phyloP scores from a whole-genome alignment of 2,888 invertebrate genomes.

The Lycocerus yunnanus region DNA sequence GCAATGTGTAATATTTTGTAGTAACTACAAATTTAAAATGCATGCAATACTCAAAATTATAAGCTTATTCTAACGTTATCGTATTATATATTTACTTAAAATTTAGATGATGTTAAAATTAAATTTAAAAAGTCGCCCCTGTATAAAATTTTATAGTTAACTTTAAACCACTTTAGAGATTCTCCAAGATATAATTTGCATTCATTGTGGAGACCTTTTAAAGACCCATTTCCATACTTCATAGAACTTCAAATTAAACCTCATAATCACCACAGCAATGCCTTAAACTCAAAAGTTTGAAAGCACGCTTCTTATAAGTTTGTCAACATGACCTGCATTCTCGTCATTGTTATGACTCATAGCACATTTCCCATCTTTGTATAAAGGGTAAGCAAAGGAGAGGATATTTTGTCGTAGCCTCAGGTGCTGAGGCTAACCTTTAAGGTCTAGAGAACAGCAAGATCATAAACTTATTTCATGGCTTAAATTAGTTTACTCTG shows the following conservation, averaged over 20 bases:
- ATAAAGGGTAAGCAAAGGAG: slow-evolving; percentile 9
- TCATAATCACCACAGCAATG: slow-evolving; percentile 29
- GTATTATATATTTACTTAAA: not conserved
- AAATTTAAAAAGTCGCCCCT: not conserved
- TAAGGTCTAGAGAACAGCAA: slow-evolving; percentile 6
- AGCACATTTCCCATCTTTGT: slow-evolving; percentile 13
- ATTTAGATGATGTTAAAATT: not conserved
- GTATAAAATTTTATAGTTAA: not conserved
- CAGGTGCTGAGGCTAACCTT: slow-evolving; percentile 22
- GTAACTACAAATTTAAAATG: too few relatives aligned
- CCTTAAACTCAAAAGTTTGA: slow-evolving; percentile 25
- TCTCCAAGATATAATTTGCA: not conserved
- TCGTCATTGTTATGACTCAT: slow-evolving; percentile 22
- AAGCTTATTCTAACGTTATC: too few relatives aligned
- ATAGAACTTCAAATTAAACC: slow-evolving; percentile 28
- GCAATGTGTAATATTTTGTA: too few relatives aligned
- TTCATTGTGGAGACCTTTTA: not conserved
- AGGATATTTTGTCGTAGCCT: slow-evolving; percentile 15
- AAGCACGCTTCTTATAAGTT: slow-evolving; percentile 17
- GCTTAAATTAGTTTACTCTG: slow-evolving; percentile 11
- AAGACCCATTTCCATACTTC: slow-evolving; percentile 20
- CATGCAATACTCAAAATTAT: too few relatives aligned
- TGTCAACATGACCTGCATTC: slow-evolving; percentile 32
- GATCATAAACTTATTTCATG: slow-evolving; percentile 21
- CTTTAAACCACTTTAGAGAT: not conserved